Conservation (phyloP, 2,797 vertebrate species). For the Pseudomugil gertrudae region DNA sequence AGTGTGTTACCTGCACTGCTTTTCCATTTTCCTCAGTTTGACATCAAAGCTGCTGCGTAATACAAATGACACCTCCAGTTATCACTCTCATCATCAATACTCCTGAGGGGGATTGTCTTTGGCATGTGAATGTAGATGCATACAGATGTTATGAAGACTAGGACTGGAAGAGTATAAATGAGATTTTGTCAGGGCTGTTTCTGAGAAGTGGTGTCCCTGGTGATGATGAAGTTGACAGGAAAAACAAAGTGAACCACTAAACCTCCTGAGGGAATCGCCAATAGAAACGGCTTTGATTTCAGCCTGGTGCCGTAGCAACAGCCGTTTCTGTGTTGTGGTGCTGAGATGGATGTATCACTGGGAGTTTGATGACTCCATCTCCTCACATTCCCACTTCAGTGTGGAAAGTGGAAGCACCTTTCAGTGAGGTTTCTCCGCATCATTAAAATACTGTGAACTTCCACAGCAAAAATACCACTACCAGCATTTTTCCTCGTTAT, state of each 20-base stretch:
- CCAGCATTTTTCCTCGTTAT: constrained; percentile 8
- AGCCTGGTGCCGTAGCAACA: constrained; percentile 76
- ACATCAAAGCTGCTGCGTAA: constrained; percentile 58
- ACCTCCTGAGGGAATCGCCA: constrained; percentile 58
- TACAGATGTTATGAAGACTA: constrained; percentile 3
- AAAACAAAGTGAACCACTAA: constrained; percentile 61
- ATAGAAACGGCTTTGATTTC: constrained; percentile 73
- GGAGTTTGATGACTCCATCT: constrained; percentile 70
- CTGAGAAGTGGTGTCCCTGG: constrained; percentile 39
- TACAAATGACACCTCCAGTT: constrained; percentile 31
- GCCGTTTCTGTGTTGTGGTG: constrained; percentile 51
- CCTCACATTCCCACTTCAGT: constrained; percentile 44
- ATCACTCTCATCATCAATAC: constrained; percentile 57
- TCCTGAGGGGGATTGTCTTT: constrained; percentile 46
- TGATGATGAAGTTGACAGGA: constrained; percentile 65
- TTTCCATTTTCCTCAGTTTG: constrained; percentile 41
- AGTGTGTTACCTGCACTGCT: constrained; percentile 35
- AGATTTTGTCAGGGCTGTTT: constrained; percentile 14
- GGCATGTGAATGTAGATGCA: constrained; percentile 2
- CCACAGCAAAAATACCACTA: constrained; percentile 2
- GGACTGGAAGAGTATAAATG: neutral
- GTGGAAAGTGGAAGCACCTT: constrained; percentile 25
- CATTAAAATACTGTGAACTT: constrained; percentile 30
- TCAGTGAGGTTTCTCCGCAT: constrained; percentile 22
- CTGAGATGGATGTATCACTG: constrained; percentile 63